phyloP scores from a whole-genome alignment of 2,888 invertebrate genomes.

The Steinernema scapterisci region DNA sequence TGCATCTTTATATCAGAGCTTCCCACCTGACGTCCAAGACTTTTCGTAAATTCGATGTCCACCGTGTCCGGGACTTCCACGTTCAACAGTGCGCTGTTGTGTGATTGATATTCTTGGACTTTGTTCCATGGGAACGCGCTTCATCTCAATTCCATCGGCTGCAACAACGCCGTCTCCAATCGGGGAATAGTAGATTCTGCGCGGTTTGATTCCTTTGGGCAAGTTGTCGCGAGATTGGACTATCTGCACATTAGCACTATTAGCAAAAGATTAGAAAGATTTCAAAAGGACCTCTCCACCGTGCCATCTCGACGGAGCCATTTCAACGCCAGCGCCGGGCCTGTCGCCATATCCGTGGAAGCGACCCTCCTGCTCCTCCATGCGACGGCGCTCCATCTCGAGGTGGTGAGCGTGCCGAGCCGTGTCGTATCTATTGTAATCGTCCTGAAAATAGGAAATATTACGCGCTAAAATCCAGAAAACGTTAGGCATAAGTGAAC shows the following conservation, averaged over 20 bases:
- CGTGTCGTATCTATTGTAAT: slow-evolving; percentile 66
- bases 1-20: slow-evolving; percentile 36
- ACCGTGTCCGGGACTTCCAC: slow-evolving; percentile 57
- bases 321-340: slow-evolving; percentile 62
- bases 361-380: slow-evolving; percentile 54
- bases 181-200: slow-evolving; percentile 64
- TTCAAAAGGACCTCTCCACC: slow-evolving; percentile 61
- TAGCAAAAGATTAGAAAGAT: neutral
- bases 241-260: slow-evolving; percentile 43
- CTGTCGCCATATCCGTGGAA: slow-evolving; percentile 65
- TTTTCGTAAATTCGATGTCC: slow-evolving; percentile 62
- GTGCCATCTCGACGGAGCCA: slow-evolving; percentile 58
- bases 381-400: slow-evolving; percentile 37
- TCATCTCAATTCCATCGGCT: slow-evolving; percentile 50
- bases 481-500: neutral
- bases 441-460: slow-evolving; percentile 49
- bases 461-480: too few species aligned
- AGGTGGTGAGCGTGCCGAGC: slow-evolving; percentile 44
- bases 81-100: slow-evolving; percentile 58
- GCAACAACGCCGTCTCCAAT: slow-evolving; percentile 58
- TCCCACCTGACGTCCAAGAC: slow-evolving; percentile 55
- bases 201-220: slow-evolving; percentile 57
- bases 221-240: slow-evolving; percentile 51
- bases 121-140: slow-evolving; percentile 58
- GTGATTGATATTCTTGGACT: slow-evolving; percentile 59